A percentile compares a stretch with the other conserved stretches of the same genome.
Conservation (phyloP, 2,888 invertebrate species). For the Zeuzera pyrina region DNA sequence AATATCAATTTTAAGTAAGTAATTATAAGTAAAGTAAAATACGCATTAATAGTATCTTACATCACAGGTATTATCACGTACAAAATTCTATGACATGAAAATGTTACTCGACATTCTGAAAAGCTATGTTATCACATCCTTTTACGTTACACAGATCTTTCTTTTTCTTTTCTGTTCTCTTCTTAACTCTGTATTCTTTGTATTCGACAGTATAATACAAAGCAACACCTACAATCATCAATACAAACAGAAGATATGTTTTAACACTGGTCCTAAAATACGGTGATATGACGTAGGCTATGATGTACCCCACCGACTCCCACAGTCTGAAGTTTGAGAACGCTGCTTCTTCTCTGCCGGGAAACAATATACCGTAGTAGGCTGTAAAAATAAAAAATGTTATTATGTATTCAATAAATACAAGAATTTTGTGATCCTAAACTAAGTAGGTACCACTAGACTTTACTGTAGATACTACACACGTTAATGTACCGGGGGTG, state of each 20-base stretch:
- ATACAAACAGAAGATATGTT: conserved; percentile 61
- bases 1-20: too few species aligned
- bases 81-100: conserved; percentile 5
- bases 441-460: too few species aligned
- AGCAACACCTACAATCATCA: conserved; percentile 62
- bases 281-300: conserved; percentile 74
- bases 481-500: too few species aligned
- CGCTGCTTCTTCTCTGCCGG: conserved; percentile 75
- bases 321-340: conserved; percentile 81
- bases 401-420: neutral
- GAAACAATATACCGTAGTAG: conserved; percentile 77
- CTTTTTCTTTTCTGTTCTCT: conserved; percentile 21
- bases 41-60: neutral
- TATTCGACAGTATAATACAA: conserved; percentile 66
- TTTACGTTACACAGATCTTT: conserved; percentile 25
- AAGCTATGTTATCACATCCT: conserved; percentile 53
- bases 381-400: conserved; percentile 37
- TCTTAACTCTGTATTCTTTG: conserved; percentile 29
- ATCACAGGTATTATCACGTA: neutral
- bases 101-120: conserved; percentile 32
- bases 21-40: neutral
- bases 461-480: too few species aligned
- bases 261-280: conserved; percentile 66
- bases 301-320: conserved; percentile 78
- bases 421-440: too few species aligned